phyloP scores from a whole-genome alignment of 2,797 vertebrate species.

The Salarias fasciatus region DNA sequence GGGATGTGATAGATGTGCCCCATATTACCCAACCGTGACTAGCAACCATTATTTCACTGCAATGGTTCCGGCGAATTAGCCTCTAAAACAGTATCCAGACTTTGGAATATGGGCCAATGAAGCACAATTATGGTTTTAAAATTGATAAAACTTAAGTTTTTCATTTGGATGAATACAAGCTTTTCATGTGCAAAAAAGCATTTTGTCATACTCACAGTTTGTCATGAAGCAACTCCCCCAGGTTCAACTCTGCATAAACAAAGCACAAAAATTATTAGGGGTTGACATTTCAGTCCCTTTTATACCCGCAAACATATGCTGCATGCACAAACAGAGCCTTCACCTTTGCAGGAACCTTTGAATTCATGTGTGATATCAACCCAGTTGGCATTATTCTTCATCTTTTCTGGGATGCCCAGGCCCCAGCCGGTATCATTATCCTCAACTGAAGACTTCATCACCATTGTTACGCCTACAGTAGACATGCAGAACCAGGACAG shows the following conservation, averaged over 20 bases:
- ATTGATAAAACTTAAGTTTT: no score
- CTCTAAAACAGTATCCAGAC: background rate
- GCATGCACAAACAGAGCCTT: background rate
- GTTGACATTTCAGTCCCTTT: constrained; percentile 12
- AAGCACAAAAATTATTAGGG: constrained; percentile 32
- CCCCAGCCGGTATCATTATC: constrained; percentile 97
- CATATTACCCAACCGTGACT: no score
- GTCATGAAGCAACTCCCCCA: constrained; percentile 98
- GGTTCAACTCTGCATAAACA: constrained; percentile 88
- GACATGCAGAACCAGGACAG: no score
- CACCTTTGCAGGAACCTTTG: constrained; percentile 95
- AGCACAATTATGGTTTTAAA: no score
- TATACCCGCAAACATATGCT: background rate
- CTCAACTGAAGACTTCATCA: constrained; percentile 94
- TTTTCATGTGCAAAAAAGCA: background rate
- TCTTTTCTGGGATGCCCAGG: constrained; percentile 92
- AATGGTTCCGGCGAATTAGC: background rate
- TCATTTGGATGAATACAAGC: no score
- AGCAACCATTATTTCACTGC: background rate
- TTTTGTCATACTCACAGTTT: constrained; percentile 90
- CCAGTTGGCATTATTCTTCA: constrained; percentile 93
- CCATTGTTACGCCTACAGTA: constrained; percentile 83
- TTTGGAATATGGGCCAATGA: background rate
- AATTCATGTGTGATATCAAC: constrained; percentile 96
- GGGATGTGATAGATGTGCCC: no score